Evolutionary conservation across 2,113 vertebrate species (phyloP), one percentile per base, ranked within the genome.

Genomic region (Murina feae): DNA sequence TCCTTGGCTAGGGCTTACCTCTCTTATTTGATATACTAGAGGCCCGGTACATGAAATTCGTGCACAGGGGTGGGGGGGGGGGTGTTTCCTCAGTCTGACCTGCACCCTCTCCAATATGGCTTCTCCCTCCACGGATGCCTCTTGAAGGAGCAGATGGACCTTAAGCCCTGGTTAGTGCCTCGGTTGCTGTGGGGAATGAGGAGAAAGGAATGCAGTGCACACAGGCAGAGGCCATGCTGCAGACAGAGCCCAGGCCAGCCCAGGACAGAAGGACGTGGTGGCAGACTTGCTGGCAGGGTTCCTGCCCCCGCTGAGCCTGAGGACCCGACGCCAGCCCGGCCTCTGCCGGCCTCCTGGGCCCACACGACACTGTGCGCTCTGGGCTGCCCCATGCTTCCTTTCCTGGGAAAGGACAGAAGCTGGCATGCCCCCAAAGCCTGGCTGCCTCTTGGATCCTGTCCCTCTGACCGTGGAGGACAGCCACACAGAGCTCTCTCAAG

Each of bases 401-500:
- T 84, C 94, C 44, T 89, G 96, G 84, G 96, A 96, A 91, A 96
- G 72, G 86, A 96, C 68, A 93, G 97, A 95, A 94, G 89, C 89
- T 98, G 97, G 97, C 98, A 66, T 78, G 37, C 80, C 91, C 93
- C 91, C 69, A 96, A 97, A 95, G 87, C 79, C 83, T 65, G 96
- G 65, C 95, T 93, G 95, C 93, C 95, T 94, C 92, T 98, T 98
- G 97, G 96, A 97, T 94, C 44, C 60, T 81, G 91, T 90, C 95
- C 87, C 89, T 97, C 94, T 86, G 25, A 72, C 97, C 37, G 25
- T 30, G 53, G 68, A 96, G 92, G 92, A 65, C 81, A 66, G 63
- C 58, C 96, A 95, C 93, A 96, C 95, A 86, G 89, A 96, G 94
- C 95, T 95, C 94, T 98, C 95, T 95, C 97, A 94, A 88, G 92